phyloP scores from a whole-genome alignment of 2,113 vertebrate genomes.

The Poeciliopsis prolifica region DNA sequence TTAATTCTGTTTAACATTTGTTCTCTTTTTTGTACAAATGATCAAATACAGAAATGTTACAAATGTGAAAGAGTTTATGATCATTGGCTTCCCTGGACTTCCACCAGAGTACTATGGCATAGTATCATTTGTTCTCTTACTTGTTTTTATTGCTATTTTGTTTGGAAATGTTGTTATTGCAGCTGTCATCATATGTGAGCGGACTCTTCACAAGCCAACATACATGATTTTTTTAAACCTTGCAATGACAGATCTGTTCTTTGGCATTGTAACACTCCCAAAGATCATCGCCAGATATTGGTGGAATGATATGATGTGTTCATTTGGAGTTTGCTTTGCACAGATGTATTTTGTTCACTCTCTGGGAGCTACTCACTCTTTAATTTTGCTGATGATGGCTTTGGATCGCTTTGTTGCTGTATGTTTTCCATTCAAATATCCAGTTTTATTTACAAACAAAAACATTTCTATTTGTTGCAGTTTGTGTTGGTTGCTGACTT shows the following conservation, averaged over 20 bases:
- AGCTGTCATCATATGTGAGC: constrained; percentile 44
- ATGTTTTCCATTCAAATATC: constrained; percentile 63
- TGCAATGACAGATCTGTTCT: constrained; percentile 62
- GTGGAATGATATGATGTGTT: constrained; percentile 49
- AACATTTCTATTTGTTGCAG: constrained; percentile 40
- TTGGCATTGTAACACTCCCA: constrained; percentile 64
- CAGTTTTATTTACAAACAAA: constrained; percentile 52
- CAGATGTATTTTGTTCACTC: constrained; percentile 75
- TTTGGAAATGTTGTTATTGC: constrained; percentile 63
- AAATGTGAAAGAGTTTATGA: constrained; percentile 47
- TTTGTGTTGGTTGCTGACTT: constrained; percentile 46
- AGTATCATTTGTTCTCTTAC: constrained; percentile 46
- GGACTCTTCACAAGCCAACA: constrained; percentile 63
- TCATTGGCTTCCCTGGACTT: constrained; percentile 71
- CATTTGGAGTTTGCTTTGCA: constrained; percentile 60
- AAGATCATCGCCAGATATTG: constrained; percentile 64
- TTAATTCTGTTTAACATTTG: background rate
- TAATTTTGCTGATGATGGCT: constrained; percentile 70
- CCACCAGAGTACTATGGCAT: constrained; percentile 40
- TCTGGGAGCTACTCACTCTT: constrained; percentile 55
- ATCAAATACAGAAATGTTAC: constrained; percentile 24
- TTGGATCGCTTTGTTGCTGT: constrained; percentile 71
- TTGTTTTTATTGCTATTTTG: constrained; percentile 56
- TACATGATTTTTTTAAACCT: constrained; percentile 70
- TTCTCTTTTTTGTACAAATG: background rate